A percentile compares a stretch with the other conserved stretches of the same genome.
These are phyloP conservation scores for Entomobrya proxima DNA, from an alignment of 2,888 invertebrate species.

Conservation along the genomic window DNA sequence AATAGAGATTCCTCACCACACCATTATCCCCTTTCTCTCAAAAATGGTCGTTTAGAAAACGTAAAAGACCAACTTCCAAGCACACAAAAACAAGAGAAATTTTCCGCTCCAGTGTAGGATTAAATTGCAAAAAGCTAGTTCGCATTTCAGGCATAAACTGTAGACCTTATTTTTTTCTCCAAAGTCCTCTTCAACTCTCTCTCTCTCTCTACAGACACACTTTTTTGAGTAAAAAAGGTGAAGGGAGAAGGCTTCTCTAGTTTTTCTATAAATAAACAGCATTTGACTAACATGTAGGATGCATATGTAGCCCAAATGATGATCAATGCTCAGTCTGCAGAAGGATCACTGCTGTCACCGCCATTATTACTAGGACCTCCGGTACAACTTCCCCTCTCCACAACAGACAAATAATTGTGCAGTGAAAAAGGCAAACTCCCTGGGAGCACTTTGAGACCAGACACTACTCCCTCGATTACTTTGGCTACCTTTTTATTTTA, in stretches of 20 bases:
- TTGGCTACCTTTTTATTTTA: too few species aligned
- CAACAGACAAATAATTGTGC: background rate
- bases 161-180: too few species aligned
- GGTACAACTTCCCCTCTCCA: background rate
- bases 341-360: too few species aligned
- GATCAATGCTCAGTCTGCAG: background rate
- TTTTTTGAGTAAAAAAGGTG: background rate
- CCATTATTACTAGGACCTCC: background rate
- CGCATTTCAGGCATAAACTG: background rate
- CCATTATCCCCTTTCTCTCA: too few species aligned
- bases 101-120: background rate
- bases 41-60: too few species aligned
- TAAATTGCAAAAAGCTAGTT: background rate
- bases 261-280: background rate
- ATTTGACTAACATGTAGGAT: too few species aligned
- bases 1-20: too few species aligned
- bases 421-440: background rate
- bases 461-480: background rate
- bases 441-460: background rate
- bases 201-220: background rate
- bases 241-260: too few species aligned
- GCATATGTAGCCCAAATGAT: background rate
- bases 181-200: background rate
- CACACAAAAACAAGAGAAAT: background rate
- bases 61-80: too few species aligned